These are phyloP conservation scores for Edolisoma coerulescens DNA, from an alignment of 2,113 vertebrate species.

Conservation along the genomic window DNA sequence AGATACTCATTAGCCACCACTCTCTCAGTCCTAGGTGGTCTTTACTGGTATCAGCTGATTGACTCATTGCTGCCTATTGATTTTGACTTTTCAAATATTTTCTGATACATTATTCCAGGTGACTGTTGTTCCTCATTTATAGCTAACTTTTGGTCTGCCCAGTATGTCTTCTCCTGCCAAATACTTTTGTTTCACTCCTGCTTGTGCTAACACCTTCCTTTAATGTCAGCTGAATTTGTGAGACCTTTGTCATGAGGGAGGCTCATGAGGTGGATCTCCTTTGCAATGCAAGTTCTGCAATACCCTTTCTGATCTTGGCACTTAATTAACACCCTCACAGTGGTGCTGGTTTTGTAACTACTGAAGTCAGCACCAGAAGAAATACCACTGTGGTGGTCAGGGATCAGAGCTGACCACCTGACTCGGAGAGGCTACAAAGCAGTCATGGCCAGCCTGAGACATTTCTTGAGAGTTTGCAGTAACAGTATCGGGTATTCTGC, in stretches of 20 bases:
- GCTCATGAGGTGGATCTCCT: not conserved
- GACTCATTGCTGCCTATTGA: not conserved
- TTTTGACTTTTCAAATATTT: not conserved
- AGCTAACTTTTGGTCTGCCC: not conserved
- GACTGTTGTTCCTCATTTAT: not conserved
- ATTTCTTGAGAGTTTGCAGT: not conserved
- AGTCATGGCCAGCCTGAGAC: rapidly evolving
- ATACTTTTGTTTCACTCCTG: not conserved
- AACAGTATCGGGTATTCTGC: not conserved
- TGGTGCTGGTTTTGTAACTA: not conserved
- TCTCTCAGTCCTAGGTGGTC: not conserved
- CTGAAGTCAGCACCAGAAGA: not conserved
- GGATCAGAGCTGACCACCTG: not conserved
- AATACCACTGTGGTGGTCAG: not conserved
- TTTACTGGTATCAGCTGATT: not conserved
- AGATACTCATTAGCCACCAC: not conserved
- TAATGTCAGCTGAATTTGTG: not conserved
- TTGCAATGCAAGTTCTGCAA: not conserved
- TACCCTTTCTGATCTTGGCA: not conserved
- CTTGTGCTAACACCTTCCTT: not conserved
- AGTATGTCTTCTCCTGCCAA: not conserved
- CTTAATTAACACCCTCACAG: not conserved
- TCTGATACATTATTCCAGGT: not conserved
- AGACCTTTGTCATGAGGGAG: not conserved
- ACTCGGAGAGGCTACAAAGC: not conserved